phyloP scores from a whole-genome alignment of 2,113 vertebrate species.

The Phalacrocorax pelagicus region DNA sequence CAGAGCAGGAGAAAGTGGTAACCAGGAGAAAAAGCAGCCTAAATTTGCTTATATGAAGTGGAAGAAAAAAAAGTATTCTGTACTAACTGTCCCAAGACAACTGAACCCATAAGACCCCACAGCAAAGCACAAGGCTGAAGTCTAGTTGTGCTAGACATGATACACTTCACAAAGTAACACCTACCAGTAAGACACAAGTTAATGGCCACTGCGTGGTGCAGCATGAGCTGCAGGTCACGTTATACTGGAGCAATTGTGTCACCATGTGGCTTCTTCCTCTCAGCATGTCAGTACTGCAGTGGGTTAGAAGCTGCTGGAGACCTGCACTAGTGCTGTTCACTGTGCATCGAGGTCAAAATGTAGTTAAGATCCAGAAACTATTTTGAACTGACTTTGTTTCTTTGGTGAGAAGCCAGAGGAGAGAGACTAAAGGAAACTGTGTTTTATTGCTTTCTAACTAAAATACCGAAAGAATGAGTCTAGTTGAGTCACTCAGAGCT shows the following conservation, averaged over 20 bases:
- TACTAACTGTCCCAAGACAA: not conserved
- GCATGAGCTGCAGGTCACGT: rapidly evolving
- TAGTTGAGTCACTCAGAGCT: not conserved
- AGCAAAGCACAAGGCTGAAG: not conserved
- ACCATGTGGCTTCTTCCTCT: not conserved
- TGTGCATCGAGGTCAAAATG: not conserved
- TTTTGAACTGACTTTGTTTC: not conserved
- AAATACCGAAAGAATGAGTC: not conserved
- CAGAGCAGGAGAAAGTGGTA: not conserved
- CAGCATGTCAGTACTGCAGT: not conserved
- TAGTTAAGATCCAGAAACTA: not conserved
- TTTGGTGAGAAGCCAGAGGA: not conserved
- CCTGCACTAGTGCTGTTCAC: not conserved
- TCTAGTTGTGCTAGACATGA: not conserved
- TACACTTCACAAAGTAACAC: not conserved
- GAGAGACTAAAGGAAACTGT: not conserved
- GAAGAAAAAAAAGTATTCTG: not conserved
- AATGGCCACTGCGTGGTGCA: not conserved
- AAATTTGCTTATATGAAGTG: not conserved
- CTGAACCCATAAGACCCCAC: not conserved
- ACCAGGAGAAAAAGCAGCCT: not conserved
- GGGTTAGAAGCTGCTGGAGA: not conserved
- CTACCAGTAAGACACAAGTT: not conserved
- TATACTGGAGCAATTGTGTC: not conserved
- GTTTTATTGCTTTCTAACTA: not conserved